phyloP scores from a whole-genome alignment of 2,113 vertebrate genomes.

The Saguinus midas region DNA sequence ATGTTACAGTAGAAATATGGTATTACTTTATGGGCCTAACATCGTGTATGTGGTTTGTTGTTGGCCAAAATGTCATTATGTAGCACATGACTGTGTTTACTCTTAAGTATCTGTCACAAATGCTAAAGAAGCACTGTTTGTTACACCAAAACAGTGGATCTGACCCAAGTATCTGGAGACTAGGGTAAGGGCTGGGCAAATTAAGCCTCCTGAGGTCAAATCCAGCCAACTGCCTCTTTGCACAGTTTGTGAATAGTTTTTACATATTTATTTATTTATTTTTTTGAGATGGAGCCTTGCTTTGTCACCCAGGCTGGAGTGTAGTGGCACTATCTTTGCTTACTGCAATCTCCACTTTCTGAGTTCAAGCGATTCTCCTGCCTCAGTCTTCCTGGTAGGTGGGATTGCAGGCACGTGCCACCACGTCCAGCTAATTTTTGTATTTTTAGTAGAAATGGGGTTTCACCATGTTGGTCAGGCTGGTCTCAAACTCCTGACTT shows the following conservation, averaged over 20 bases:
- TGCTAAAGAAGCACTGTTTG: not conserved
- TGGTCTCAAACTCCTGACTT: too few species aligned
- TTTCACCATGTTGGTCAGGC: too few species aligned
- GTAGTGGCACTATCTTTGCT: too few species aligned
- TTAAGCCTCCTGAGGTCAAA: not conserved
- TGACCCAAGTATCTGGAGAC: not conserved
- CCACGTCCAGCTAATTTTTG: too few species aligned
- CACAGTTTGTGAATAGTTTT: not conserved
- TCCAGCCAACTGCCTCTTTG: not conserved
- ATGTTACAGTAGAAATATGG: not conserved
- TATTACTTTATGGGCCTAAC: not conserved
- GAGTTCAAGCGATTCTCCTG: too few species aligned
- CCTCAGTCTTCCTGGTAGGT: too few species aligned
- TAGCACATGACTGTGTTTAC: not conserved
- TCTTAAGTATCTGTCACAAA: not conserved
- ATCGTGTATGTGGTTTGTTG: not conserved
- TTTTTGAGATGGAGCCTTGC: too few species aligned
- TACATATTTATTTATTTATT: not conserved
- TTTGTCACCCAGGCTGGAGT: too few species aligned
- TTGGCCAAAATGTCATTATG: not conserved
- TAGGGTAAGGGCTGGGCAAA: not conserved
- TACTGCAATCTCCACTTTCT: too few species aligned
- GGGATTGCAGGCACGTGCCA: too few species aligned
- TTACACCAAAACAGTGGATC: not conserved
- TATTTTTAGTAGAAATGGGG: too few species aligned